Percentiles rank a stretch among this genome's conserved stretches.
Conservation (phyloP, 1,140 invertebrate genomes). For the Scylla paramamosain region DNA sequence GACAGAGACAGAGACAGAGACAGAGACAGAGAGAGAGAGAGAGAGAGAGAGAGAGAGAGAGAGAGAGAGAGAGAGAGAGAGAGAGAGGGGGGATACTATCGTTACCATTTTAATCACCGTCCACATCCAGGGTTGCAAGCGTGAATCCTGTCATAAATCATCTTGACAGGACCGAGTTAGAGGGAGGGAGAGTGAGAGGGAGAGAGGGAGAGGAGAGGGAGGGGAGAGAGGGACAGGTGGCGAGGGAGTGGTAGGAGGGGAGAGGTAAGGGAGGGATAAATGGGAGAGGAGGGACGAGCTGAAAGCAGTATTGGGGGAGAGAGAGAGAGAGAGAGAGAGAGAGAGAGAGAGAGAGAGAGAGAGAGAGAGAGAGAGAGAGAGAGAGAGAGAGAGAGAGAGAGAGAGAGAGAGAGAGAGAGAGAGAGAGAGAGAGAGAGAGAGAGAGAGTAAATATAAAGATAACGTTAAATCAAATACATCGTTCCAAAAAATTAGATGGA, state of each 20-base stretch:
- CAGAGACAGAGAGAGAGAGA: background rate
- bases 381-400: background rate
- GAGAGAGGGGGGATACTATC: background rate
- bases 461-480: background rate
- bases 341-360: background rate
- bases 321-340: background rate
- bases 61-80: background rate
- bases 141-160: slow-evolving; percentile 3
- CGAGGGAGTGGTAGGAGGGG: background rate
- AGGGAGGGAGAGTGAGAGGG: background rate
- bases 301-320: background rate
- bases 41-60: background rate
- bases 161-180: slow-evolving; percentile 14
- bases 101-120: slow-evolving; percentile 22
- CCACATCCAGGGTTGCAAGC: slow-evolving; percentile 6
- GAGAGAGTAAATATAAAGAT: background rate
- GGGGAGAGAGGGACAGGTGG: background rate
- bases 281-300: background rate
- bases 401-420: background rate
- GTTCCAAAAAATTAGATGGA: background rate
- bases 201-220: background rate
- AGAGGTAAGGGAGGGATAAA: background rate
- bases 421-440: background rate
- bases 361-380: background rate
- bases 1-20: background rate